A percentile compares a stretch with the other conserved stretches of the same genome.
These are phyloP conservation scores for Poliocrania exsul DNA, from an alignment of 2,797 vertebrate genomes.

Conservation along the genomic window DNA sequence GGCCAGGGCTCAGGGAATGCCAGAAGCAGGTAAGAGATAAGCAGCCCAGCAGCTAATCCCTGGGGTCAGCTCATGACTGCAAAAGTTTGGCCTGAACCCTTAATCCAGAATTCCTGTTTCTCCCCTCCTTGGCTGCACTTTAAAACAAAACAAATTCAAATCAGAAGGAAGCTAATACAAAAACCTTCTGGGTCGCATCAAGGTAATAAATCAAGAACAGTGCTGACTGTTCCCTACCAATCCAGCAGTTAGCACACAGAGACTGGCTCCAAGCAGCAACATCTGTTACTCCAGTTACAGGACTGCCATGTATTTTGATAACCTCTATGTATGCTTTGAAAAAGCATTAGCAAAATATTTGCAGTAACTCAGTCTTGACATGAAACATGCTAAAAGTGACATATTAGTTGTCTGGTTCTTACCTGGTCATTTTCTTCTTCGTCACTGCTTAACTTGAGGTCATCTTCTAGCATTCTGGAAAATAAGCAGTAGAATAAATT, in stretches of 20 bases:
- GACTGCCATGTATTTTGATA: slow-evolving; percentile 61
- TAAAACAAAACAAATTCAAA: slow-evolving; percentile 35
- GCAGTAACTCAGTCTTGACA: slow-evolving; percentile 50
- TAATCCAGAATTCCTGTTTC: slow-evolving; percentile 56
- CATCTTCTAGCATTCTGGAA: slow-evolving; percentile 84
- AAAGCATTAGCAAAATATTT: slow-evolving; percentile 58
- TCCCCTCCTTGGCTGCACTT: background rate
- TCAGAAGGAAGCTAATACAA: slow-evolving; percentile 35
- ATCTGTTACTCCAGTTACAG: slow-evolving; percentile 74
- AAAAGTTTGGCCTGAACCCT: slow-evolving; percentile 22
- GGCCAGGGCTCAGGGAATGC: background rate
- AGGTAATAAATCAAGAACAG: slow-evolving; percentile 74
- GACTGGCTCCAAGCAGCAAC: slow-evolving; percentile 52
- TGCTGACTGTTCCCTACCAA: slow-evolving; percentile 54
- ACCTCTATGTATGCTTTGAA: slow-evolving; percentile 61
- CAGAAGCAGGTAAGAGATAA: background rate
- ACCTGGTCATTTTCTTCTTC: slow-evolving; percentile 84
- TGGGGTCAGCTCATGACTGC: background rate
- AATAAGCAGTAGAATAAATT: slow-evolving; percentile 38
- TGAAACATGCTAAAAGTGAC: slow-evolving; percentile 47
- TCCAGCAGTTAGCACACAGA: slow-evolving; percentile 66
- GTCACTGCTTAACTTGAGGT: slow-evolving; percentile 84
- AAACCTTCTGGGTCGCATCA: slow-evolving; percentile 65
- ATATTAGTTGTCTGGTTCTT: slow-evolving; percentile 17
- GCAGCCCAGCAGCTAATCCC: background rate